Conservation (phyloP, 2,888 invertebrate species). For the Hecatera dysodea region DNA sequence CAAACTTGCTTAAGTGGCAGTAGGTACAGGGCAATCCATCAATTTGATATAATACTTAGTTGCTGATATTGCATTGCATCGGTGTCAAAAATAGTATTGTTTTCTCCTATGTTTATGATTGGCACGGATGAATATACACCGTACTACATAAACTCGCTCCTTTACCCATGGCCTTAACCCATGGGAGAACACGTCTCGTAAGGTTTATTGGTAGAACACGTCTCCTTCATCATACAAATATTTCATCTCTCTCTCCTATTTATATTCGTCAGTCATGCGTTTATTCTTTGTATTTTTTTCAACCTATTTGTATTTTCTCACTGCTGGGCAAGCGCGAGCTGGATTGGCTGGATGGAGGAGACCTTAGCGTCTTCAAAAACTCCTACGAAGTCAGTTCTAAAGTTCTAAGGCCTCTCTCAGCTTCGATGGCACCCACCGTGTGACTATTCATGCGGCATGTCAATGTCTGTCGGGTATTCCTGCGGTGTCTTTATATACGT, state of each 20-base stretch:
- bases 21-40: slow-evolving; percentile 19
- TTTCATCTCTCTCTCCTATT: background rate
- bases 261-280: background rate
- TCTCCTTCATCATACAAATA: too few species aligned
- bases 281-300: background rate
- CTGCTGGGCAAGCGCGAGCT: too few species aligned
- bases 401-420: background rate
- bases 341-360: too few species aligned
- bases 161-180: too few species aligned
- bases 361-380: too few species aligned
- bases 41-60: slow-evolving; percentile 20
- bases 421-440: background rate
- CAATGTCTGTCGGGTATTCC: background rate
- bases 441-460: background rate
- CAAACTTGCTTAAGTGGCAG: slow-evolving; percentile 8
- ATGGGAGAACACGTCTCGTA: too few species aligned
- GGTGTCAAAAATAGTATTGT: background rate
- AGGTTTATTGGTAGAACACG: too few species aligned
- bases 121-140: slow-evolving; percentile 4
- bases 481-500: too few species aligned
- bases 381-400: background rate
- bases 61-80: slow-evolving; percentile 5
- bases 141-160: background rate
- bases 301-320: background rate
- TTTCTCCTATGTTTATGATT: background rate